Base-by-base conservation (phyloP, 1,140 invertebrate genomes). In the Subanguina moxae region DNA sequence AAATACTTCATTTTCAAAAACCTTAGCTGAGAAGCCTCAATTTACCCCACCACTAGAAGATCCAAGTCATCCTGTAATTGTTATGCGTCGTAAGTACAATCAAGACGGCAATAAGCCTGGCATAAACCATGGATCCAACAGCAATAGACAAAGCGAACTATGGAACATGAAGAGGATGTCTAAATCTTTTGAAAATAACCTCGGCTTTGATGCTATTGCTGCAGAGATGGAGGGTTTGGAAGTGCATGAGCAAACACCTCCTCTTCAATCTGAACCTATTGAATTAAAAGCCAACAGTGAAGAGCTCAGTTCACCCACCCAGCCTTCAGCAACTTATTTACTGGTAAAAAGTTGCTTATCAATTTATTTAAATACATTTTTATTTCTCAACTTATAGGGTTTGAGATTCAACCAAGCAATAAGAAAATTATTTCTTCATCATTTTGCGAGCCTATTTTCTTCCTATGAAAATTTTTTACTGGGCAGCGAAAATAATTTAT, bases 381-480 rank as follows among this genome's bases (percentile, higher is more conserved):
- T 38, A 11, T 65, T 57, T 62, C 5, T 21, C 3, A 0, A 1
- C 70, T 74, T 90, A 57, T 89, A 91, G 80, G 91, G 92, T 82
- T 86, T 95, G 70, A 88, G 89, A 68, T 90, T 97, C 77, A 97
- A 97, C 84, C 90, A 90, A 82, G 89, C 90, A 7, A 86, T 97
- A 32, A 87, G 95, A 58, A 93, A 97, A 85, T 90, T 93, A 46
- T 96, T 97, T 84, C 87, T 97, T 7, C 95, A 96, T 84, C 88
- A 93, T 83, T 96, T 97, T 84, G 90, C 93, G 65, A 90, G 94
- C 78, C 90, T 97, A 84, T 96, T 98, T 84, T 88, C 90, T 64
- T 89, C 90, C 67, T 98, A 97, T 79, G 94, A 97, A 76, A 90
- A 93, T 83, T 97, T 97, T 85, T 90, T 98, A 61, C 94, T 97